Conservation (phyloP, 2,888 invertebrate species). For the Xanthia icteritia region DNA sequence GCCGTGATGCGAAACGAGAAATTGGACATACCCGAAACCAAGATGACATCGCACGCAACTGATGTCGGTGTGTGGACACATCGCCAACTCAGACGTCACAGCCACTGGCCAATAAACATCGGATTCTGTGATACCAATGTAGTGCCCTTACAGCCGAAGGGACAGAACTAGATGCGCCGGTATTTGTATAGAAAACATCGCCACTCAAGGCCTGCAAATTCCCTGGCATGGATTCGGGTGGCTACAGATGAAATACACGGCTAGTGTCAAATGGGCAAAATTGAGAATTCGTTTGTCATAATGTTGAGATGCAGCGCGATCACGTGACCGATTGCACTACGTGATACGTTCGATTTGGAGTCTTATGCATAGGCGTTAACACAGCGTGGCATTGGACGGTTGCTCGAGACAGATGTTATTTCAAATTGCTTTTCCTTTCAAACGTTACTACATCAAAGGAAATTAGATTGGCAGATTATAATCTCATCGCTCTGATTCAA, state of each 20-base stretch:
- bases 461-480: conserved; percentile 39
- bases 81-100: conserved; percentile 82
- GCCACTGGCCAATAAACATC: conserved; percentile 70
- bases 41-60: conserved; percentile 79
- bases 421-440: conserved; percentile 52
- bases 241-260: conserved; percentile 77
- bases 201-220: conserved; percentile 84
- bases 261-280: conserved; percentile 82
- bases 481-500: conserved; percentile 26
- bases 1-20: conserved; percentile 69
- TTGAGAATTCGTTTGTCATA: conserved; percentile 82
- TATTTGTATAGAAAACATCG: conserved; percentile 82
- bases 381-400: conserved; percentile 44
- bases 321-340: conserved; percentile 65
- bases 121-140: conserved; percentile 72
- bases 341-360: conserved; percentile 49
- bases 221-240: conserved; percentile 85
- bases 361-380: conserved; percentile 34
- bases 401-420: conserved; percentile 42
- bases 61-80: conserved; percentile 71
- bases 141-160: conserved; percentile 79
- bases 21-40: conserved; percentile 86
- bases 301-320: conserved; percentile 62
- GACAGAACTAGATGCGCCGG: conserved; percentile 80
- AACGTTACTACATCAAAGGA: conserved; percentile 47